Conservation (phyloP, 2,113 vertebrate species). For the Pseudorectes ferrugineus region DNA sequence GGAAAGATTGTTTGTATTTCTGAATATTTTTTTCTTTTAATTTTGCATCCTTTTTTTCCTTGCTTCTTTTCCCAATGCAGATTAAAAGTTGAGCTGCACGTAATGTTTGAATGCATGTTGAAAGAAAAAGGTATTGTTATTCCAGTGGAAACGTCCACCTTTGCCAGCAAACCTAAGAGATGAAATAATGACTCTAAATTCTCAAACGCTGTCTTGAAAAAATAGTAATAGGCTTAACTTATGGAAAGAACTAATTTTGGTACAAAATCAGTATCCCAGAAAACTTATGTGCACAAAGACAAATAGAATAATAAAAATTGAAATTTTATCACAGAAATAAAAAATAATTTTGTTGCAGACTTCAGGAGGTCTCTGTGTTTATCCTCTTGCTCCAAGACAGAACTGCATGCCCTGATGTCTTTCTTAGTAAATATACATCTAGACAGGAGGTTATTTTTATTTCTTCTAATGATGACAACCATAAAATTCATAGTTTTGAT, state of each 20-base stretch:
- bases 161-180: neutral
- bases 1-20: neutral
- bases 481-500: neutral
- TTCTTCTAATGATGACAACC: neutral
- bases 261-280: neutral
- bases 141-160: neutral
- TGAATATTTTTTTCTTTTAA: neutral
- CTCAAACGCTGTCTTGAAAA: neutral
- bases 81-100: accelerated
- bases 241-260: neutral
- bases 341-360: neutral
- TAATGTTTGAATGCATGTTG: neutral
- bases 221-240: neutral
- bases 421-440: neutral
- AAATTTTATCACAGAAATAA: neutral
- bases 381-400: neutral
- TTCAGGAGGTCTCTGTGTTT: neutral
- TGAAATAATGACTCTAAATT: neutral
- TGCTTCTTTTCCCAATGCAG: neutral
- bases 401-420: too few species aligned
- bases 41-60: neutral
- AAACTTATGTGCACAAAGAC: neutral
- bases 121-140: neutral
- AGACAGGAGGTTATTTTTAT: neutral
- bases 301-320: neutral